These are phyloP conservation scores for Psilopogon haemacephalus DNA, from an alignment of 2,113 vertebrate genomes.

Conservation along the genomic window DNA sequence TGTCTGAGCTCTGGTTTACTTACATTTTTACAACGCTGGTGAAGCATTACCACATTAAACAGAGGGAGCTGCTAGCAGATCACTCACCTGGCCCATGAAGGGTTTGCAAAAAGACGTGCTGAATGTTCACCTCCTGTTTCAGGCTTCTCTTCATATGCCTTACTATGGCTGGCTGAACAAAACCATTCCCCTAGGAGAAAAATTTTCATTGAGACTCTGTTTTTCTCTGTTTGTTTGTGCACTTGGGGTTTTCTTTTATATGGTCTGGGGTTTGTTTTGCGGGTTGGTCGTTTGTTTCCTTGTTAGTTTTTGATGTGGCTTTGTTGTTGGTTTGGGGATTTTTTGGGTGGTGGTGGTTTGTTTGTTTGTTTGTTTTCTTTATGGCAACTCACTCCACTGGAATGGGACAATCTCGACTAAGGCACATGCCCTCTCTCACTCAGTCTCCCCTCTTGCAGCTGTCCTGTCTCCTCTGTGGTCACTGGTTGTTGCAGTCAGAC, in stretches of 20 bases:
- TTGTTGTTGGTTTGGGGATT: too few relatives aligned
- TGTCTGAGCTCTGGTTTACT: neutral
- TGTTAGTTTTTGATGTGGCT: too few relatives aligned
- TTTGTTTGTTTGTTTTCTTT: too few relatives aligned
- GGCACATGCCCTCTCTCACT: fast-evolving
- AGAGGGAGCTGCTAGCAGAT: neutral
- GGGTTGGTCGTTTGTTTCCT: too few relatives aligned
- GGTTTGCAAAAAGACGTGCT: neutral
- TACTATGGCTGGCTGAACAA: neutral
- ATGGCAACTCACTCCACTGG: neutral
- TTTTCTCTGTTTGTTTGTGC: too few relatives aligned
- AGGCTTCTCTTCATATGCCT: neutral
- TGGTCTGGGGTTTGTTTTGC: too few relatives aligned
- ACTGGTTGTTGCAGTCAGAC: neutral
- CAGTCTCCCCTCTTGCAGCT: neutral
- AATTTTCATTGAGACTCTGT: neutral
- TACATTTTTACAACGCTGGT: neutral
- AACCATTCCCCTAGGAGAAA: neutral
- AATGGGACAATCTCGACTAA: neutral
- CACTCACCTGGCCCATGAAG: neutral
- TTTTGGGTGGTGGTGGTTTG: too few relatives aligned
- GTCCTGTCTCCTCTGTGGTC: neutral
- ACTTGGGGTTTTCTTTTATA: too few relatives aligned
- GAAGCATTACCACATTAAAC: neutral
- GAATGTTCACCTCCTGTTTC: neutral